Evolutionary conservation across 2,797 vertebrate genomes (phyloP).

Genomic region (Fundulus diaphanus): DNA sequence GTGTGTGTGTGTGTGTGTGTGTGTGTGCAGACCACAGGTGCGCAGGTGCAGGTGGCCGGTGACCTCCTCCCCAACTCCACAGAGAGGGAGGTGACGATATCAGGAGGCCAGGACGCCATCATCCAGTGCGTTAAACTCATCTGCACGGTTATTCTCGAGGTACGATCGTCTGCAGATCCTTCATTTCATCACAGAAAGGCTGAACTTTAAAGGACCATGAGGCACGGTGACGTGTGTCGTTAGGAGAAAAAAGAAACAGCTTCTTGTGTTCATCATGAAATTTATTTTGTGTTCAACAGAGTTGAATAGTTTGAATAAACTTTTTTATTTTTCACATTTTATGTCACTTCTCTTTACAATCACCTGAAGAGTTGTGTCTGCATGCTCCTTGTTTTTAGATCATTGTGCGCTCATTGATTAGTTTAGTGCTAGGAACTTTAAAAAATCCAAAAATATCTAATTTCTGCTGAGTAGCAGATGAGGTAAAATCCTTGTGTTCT

Average conservation of each 20-base stretch:
- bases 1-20: conserved; percentile 20
- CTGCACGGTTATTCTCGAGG: conserved; percentile 96
- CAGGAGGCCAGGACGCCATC: conserved; percentile 92
- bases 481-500: no score
- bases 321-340: no score
- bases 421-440: no score
- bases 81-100: conserved; percentile 94
- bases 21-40: conserved; percentile 87
- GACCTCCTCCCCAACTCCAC: conserved; percentile 97
- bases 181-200: neutral
- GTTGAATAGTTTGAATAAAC: no score
- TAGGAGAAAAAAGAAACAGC: neutral
- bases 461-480: no score
- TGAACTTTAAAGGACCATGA: neutral
- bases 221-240: no score
- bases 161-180: conserved; percentile 47
- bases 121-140: conserved; percentile 96
- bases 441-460: no score
- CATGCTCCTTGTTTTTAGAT: no score
- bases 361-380: no score
- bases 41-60: conserved; percentile 95
- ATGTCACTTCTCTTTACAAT: no score
- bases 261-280: neutral
- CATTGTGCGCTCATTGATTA: no score
- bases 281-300: neutral